Evolutionary conservation across 1,140 invertebrate species (phyloP).

Genomic region (Calliopsis andreniformis): DNA sequence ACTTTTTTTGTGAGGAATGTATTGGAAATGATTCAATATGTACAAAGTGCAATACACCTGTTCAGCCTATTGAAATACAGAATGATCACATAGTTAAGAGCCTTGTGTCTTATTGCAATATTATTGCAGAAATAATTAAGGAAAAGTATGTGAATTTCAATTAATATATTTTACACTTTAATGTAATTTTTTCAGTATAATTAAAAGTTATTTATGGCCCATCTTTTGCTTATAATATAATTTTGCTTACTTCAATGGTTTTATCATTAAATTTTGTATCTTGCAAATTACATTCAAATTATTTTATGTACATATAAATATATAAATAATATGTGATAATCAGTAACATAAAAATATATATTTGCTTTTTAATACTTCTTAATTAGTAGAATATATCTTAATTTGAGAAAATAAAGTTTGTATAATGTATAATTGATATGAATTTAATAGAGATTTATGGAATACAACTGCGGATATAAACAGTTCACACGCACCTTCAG

Average conservation of each 20-base stretch:
- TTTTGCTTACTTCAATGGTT: too few relatives aligned
- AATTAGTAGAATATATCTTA: not conserved
- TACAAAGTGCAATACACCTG: constrained; percentile 63
- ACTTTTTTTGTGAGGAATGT: constrained; percentile 72
- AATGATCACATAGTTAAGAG: constrained; percentile 60
- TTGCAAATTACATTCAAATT: too few relatives aligned
- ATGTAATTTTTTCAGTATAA: not conserved
- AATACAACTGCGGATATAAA: not conserved
- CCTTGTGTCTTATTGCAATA: constrained; percentile 62
- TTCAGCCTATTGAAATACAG: constrained; percentile 62
- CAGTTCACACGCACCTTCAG: constrained; percentile 2
- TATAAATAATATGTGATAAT: too few relatives aligned
- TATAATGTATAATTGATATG: not conserved
- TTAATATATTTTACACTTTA: not conserved
- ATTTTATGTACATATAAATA: too few relatives aligned
- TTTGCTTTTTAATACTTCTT: too few relatives aligned
- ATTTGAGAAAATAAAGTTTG: not conserved
- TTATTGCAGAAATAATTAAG: constrained; percentile 61
- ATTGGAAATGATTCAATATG: constrained; percentile 56
- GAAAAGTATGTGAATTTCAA: constrained; percentile 57
- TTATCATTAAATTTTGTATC: too few relatives aligned
- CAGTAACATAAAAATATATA: too few relatives aligned
- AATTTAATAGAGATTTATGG: constrained; percentile 48
- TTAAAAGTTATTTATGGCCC: too few relatives aligned
- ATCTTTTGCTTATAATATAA: too few relatives aligned